These are phyloP conservation scores for Catocala fraxini DNA, from an alignment of 2,888 invertebrate species.

Conservation along the genomic window DNA sequence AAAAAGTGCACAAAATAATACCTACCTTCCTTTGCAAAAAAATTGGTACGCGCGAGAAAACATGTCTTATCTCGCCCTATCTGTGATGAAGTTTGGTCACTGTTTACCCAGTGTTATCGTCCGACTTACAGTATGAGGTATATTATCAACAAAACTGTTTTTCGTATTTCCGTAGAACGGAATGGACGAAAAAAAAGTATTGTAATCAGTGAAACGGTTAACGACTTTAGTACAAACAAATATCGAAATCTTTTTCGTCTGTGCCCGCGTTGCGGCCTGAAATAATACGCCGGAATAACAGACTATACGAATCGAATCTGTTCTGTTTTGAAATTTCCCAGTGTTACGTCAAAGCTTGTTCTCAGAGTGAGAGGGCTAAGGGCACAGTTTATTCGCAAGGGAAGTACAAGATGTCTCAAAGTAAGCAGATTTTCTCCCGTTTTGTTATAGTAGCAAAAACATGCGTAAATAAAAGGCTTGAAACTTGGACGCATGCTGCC, in stretches of 20 bases:
- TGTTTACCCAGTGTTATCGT: slow-evolving; percentile 62
- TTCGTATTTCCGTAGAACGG: not conserved
- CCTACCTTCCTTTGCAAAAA: slow-evolving; percentile 28
- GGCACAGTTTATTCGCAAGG: too few species aligned
- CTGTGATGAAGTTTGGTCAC: slow-evolving; percentile 66
- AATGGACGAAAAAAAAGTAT: slow-evolving; percentile 2
- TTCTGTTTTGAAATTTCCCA: too few species aligned
- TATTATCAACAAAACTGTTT: slow-evolving; percentile 17
- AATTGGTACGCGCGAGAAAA: slow-evolving; percentile 44
- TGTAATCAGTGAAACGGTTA: not conserved
- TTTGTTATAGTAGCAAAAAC: too few species aligned
- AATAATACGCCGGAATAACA: not conserved
- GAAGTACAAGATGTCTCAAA: too few species aligned
- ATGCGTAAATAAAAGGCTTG: too few species aligned
- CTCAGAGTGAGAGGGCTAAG: too few species aligned
- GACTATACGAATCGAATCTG: too few species aligned
- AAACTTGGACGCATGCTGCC: too few species aligned
- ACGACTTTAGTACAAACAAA: slow-evolving; percentile 4
- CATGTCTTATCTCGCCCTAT: slow-evolving; percentile 56
- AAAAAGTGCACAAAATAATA: slow-evolving; percentile 9
- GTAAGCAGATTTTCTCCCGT: too few species aligned
- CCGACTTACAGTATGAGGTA: slow-evolving; percentile 41
- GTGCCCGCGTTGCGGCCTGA: not conserved
- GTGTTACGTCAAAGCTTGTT: too few species aligned
- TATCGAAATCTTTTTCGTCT: not conserved